Base-by-base conservation (phyloP, 2,797 vertebrate genomes). In the Pampus argenteus region DNA sequence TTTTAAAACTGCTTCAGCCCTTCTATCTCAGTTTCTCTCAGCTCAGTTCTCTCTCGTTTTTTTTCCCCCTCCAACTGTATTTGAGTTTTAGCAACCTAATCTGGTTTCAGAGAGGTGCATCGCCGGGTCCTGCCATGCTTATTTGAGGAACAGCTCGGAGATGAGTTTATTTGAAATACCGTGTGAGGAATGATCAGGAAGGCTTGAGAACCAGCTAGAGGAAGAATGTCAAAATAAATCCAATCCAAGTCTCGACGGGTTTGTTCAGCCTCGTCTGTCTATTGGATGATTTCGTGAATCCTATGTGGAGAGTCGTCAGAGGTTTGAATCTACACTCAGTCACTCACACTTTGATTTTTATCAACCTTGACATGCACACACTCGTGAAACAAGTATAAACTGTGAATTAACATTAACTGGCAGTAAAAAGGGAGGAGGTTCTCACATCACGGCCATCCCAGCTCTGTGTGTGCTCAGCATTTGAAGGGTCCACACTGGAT, bases 181-280 rank as follows among this genome's bases (percentile, higher is more conserved):
- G 56, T 67, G 28, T 49, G 51, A 83, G 84, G 86, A 88, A 88
- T 77, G 57, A 83, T 89, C 71, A 62, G 73, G 47, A 40, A 68
- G 84, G 74, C 79, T 78, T 86, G 89, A 83, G 86, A 89, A 86
- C 67, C 66, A 40, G 76, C 69, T n/a, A 58, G 49, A 63, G 48
- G 81, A 88, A 78, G 81, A 86, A 89, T 87, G 78, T 90, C 38
- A 56, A 89, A 92, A 90, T 83, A 87, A 91, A 87, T 85, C 68
- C 31, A 58, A 68, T 58, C 60, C 56, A 40, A 36, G 54, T 66
- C 76, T 74, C 10, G 2, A 75, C 76, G 54, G 9, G 57, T 78
- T 72, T 36, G 17, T 75, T 79, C 14, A 23, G 52, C 61, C 58
- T 23, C 3, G 71, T 50, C 42, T 25, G 45, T 4, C 66, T 25